Conservation (phyloP, 2,797 vertebrate genomes). For the Ctenochaetus hawaiiensis region DNA sequence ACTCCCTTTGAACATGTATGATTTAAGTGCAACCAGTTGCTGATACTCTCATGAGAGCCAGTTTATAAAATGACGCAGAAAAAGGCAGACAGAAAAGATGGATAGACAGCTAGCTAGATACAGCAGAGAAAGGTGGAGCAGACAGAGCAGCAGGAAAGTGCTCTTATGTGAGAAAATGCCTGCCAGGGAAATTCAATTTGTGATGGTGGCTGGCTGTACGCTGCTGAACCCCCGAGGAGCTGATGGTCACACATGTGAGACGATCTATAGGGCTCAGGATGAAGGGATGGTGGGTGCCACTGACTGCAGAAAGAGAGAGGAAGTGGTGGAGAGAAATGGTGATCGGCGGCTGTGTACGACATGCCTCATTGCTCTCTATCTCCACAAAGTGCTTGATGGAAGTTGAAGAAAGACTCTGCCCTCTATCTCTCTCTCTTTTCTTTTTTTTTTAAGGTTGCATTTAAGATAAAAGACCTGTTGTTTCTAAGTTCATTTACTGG, state of each 20-base stretch:
- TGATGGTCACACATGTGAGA: slow-evolving; percentile 58
- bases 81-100: not conserved
- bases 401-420: slow-evolving; percentile 20
- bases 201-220: slow-evolving; percentile 53
- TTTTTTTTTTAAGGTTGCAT: slow-evolving; percentile 11
- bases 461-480: slow-evolving; percentile 20
- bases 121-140: slow-evolving; percentile 8
- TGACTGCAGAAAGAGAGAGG: slow-evolving; percentile 3
- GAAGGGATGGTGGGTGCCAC: slow-evolving; percentile 13
- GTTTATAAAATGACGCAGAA: slow-evolving; percentile 10
- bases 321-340: slow-evolving; percentile 21
- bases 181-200: slow-evolving; percentile 71
- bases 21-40: slow-evolving; percentile 2
- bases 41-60: slow-evolving; percentile 6
- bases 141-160: slow-evolving; percentile 25
- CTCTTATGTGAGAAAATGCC: slow-evolving; percentile 61
- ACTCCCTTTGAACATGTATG: not conserved
- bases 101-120: not conserved
- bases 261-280: slow-evolving; percentile 41
- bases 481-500: slow-evolving; percentile 20
- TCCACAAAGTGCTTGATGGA: slow-evolving; percentile 19
- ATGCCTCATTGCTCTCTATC: slow-evolving; percentile 23
- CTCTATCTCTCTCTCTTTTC: slow-evolving; percentile 2
- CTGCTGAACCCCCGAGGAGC: slow-evolving; percentile 49
- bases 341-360: not conserved